These are phyloP conservation scores for Drosophila phalerata DNA, from an alignment of 2,888 invertebrate genomes.

Conservation along the genomic window DNA sequence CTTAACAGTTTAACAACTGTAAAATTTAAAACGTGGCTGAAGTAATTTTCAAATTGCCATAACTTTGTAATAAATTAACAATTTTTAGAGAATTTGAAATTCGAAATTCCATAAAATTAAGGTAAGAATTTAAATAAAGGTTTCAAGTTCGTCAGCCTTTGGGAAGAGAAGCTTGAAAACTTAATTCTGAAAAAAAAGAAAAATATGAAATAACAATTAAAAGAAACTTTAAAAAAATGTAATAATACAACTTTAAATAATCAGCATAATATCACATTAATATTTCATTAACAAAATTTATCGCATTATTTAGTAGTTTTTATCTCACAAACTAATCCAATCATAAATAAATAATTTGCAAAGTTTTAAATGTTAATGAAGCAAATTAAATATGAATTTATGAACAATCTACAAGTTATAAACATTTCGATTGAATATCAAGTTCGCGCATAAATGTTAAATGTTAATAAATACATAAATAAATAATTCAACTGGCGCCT, in stretches of 20 bases:
- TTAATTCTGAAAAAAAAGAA: not conserved
- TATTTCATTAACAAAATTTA: slow-evolving; percentile 11
- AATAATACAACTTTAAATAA: not conserved
- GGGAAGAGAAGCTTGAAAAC: no score
- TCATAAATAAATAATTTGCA: slow-evolving; percentile 36
- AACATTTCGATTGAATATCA: slow-evolving; percentile 30
- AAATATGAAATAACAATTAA: slow-evolving; percentile 1
- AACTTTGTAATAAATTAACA: no score
- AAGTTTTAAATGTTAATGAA: slow-evolving; percentile 45
- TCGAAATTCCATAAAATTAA: no score
- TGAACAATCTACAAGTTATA: slow-evolving; percentile 38
- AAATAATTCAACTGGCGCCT: slow-evolving; percentile 62
- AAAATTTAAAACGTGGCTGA: no score
- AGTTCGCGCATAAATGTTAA: slow-evolving; percentile 55
- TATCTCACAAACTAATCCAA: slow-evolving; percentile 25
- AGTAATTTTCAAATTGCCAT: no score
- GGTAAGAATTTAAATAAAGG: no score
- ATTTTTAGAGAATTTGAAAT: no score
- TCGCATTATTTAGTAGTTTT: slow-evolving; percentile 14
- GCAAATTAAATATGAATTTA: slow-evolving; percentile 47
- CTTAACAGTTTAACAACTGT: no score
- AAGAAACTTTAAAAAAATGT: not conserved
- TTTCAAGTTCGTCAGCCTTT: no score
- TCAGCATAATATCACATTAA: slow-evolving; percentile 15
- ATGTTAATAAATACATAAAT: slow-evolving; percentile 52